These are phyloP conservation scores for Acholoe squamosa DNA, from an alignment of 2,888 invertebrate genomes.

Conservation along the genomic window DNA sequence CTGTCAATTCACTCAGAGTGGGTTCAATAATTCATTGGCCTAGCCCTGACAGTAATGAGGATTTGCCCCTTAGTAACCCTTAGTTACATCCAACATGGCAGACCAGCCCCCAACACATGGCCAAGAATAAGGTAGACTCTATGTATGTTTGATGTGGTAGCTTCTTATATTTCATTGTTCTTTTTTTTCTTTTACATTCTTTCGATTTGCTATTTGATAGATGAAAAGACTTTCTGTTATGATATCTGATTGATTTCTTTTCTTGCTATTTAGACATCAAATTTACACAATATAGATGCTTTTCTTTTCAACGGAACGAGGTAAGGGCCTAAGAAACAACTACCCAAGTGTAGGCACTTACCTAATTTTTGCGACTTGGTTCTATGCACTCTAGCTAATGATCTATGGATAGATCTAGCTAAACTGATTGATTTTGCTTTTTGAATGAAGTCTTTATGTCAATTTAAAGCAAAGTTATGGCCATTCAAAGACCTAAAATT, in stretches of 20 bases:
- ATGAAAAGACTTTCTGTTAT: neutral
- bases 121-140: neutral
- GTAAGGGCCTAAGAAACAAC: too few species aligned
- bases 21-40: neutral
- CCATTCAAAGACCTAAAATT: too few species aligned
- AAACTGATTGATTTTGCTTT: too few species aligned
- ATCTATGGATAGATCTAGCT: too few species aligned
- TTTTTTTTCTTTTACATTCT: neutral
- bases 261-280: neutral
- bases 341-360: too few species aligned
- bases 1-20: neutral
- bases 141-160: neutral
- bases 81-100: constrained; percentile 2
- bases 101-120: neutral
- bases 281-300: too few species aligned
- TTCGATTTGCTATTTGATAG: neutral
- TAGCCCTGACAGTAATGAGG: neutral
- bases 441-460: too few species aligned
- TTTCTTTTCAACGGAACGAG: too few species aligned
- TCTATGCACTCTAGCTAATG: too few species aligned
- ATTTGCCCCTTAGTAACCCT: constrained; percentile 9
- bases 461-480: too few species aligned
- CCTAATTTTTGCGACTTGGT: too few species aligned
- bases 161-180: too few species aligned
- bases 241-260: neutral